Percentiles rank a stretch among this genome's conserved stretches.
Evolutionary conservation across 2,113 vertebrate genomes (phyloP).

Genomic region (Epinephelus moara): DNA sequence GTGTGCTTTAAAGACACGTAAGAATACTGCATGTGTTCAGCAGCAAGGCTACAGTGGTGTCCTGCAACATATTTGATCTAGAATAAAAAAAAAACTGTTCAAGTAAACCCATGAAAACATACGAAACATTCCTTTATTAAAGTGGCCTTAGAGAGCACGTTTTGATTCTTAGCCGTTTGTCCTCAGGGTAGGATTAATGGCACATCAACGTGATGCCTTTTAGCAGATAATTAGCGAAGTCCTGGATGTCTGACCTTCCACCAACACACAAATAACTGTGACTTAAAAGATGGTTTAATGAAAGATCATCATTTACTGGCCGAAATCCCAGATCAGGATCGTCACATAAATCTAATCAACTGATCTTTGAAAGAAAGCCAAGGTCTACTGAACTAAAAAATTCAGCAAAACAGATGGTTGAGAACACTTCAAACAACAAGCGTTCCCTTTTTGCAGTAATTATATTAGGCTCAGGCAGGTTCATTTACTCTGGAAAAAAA

Average conservation of each 20-base stretch:
- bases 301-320: conserved; percentile 35
- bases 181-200: not conserved
- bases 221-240: conserved; percentile 7
- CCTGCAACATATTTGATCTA: not conserved
- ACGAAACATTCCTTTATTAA: not conserved
- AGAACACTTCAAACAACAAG: conserved; percentile 13
- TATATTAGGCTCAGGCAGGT: not conserved
- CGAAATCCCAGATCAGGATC: conserved; percentile 25
- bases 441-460: not conserved
- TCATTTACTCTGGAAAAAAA: conserved; percentile 10
- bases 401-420: not conserved
- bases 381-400: not conserved
- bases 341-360: conserved; percentile 23
- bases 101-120: not conserved
- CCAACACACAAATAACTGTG: not conserved
- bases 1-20: conserved; percentile 7
- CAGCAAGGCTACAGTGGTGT: not conserved
- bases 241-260: conserved; percentile 32
- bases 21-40: not conserved
- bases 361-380: conserved; percentile 28
- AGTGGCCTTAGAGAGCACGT: not conserved
- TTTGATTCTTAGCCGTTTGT: not conserved
- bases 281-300: conserved; percentile 17
- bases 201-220: not conserved
- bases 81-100: not conserved